A percentile compares a stretch with the other conserved stretches of the same genome.
These are phyloP conservation scores for Calcarius lapponicus DNA, from an alignment of 2,797 vertebrate species.

Conservation along the genomic window DNA sequence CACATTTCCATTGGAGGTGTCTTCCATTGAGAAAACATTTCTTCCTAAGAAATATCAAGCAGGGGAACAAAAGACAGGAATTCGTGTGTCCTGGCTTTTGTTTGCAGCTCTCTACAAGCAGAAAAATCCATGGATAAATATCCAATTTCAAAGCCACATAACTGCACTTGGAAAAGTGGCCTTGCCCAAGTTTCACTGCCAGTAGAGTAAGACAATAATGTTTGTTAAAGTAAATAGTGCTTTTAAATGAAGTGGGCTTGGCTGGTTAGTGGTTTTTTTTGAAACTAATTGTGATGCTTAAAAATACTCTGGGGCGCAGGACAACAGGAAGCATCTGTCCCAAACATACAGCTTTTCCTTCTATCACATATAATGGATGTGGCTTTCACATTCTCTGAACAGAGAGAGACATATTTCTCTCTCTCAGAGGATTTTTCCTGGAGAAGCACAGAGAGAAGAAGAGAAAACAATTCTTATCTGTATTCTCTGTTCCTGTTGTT, in stretches of 20 bases:
- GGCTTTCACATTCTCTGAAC: background rate
- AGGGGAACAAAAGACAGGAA: background rate
- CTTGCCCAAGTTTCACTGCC: background rate
- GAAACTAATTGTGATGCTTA: background rate
- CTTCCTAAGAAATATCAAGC: background rate
- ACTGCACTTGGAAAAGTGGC: background rate
- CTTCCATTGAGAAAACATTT: background rate
- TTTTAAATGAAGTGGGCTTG: background rate
- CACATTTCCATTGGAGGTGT: background rate
- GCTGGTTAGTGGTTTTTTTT: background rate
- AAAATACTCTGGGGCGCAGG: background rate
- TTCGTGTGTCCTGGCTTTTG: background rate
- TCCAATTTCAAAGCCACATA: background rate
- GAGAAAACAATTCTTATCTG: background rate
- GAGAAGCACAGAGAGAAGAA: background rate
- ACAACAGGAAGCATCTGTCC: background rate
- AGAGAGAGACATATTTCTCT: background rate
- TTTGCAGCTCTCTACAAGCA: background rate
- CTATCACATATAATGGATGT: background rate
- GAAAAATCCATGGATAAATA: background rate
- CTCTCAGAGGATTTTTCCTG: background rate
- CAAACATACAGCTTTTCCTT: background rate
- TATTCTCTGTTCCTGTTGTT: background rate
- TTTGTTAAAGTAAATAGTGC: background rate
- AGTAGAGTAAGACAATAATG: rapidly evolving